Evolutionary conservation across 2,113 vertebrate genomes (phyloP), one percentile per base, ranked within the genome.

Genomic region (Ammodramus savannarum): DNA sequence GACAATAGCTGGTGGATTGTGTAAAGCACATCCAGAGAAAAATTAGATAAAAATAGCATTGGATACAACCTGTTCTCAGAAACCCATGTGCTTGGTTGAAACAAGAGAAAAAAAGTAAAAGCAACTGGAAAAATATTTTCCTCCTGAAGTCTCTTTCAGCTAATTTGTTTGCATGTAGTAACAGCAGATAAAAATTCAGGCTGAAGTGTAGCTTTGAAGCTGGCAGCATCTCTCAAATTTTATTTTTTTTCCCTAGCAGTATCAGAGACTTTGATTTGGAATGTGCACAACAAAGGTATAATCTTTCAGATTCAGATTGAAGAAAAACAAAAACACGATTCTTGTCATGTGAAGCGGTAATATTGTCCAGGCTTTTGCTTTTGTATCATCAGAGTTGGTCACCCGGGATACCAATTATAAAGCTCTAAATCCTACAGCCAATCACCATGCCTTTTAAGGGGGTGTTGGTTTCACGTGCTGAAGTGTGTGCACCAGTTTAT

Each of bases 401-500:
- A 83, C 95, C 84, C 89, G 89, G 90, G 95, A 87, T 95, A 97
- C 91, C 90, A 93, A 90, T 79, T 88, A 93, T 85, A 96, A 90
- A 91, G 91, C 69, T 96, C 89, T 87, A 94, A 92, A 95, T 94
- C 93, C 86, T 78, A n/a, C 44, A 79, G 58, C 94, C 91, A 96
- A 95, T 97, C 94, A n/a, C 68, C 90, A 52, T 54, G 46, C 57
- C 65, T 89, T 95, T 96, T 80, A 67, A 78, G 72, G 88, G 92
- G 95, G 95, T 95, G 95, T 96, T 91, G 87, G n/a, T 95, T 91
- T 96, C 95, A 96, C 51, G 3, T 92, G 93, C 89, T 96, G 83
- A 91, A 97, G 95, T 95, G 72, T 82, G 83, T 96, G 96, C 89
- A 87, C 76, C 92, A 96, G 94, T 94, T 95, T 83, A 85, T 38